Conservation (phyloP, 2,888 invertebrate genomes). For the Apodemia hepburni region DNA sequence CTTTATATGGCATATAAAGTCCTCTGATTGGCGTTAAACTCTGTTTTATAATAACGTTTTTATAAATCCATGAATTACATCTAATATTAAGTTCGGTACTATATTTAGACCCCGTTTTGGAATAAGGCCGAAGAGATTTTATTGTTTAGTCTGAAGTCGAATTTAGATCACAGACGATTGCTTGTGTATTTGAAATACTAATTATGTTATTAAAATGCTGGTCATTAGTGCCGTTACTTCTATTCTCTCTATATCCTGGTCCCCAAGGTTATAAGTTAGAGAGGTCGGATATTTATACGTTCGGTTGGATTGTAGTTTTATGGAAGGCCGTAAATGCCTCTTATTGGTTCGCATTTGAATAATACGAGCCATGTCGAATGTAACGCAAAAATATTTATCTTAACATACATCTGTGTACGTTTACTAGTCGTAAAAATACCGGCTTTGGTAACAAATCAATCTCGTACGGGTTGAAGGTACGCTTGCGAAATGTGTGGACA, state of each 20-base stretch:
- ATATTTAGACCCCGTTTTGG: too few relatives aligned
- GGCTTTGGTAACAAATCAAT: conserved; percentile 14
- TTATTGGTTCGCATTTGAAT: conserved; percentile 77
- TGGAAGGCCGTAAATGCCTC: conserved; percentile 70
- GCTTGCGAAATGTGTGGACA: neutral
- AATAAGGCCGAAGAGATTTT: too few relatives aligned
- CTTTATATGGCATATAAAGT: too few relatives aligned
- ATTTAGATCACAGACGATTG: too few relatives aligned
- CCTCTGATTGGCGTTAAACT: too few relatives aligned
- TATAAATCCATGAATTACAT: too few relatives aligned
- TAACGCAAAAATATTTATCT: conserved; percentile 68
- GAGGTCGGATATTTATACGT: conserved; percentile 76
- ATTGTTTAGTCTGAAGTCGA: too few relatives aligned
- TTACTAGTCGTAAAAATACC: conserved; percentile 17
- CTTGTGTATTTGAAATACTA: too few relatives aligned
- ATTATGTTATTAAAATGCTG: too few relatives aligned
- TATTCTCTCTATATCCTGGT: conserved; percentile 20
- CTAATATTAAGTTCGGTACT: too few relatives aligned
- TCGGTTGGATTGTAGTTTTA: conserved; percentile 77
- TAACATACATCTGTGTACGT: conserved; percentile 32
- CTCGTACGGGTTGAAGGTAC: neutral
- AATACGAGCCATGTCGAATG: conserved; percentile 54
- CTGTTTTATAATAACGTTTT: too few relatives aligned
- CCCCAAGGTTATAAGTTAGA: conserved; percentile 64
- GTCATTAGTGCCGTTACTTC: conserved; percentile 26